These are phyloP conservation scores for Typhlomys cinereus DNA, from an alignment of 2,113 vertebrate genomes.

Conservation along the genomic window DNA sequence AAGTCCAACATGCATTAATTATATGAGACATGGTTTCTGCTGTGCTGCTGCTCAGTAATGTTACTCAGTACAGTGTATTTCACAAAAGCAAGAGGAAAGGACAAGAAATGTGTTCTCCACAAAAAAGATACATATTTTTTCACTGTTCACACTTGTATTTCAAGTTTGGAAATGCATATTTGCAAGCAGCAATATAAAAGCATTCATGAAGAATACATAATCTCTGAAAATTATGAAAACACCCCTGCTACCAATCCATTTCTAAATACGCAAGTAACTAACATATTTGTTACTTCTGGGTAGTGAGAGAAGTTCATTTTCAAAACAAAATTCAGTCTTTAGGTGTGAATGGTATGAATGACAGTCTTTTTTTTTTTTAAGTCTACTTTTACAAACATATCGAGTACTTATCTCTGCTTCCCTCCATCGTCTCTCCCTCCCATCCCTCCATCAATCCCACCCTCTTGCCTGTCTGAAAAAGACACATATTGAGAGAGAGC, in stretches of 20 bases:
- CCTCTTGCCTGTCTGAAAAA: too few relatives aligned
- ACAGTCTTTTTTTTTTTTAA: constrained; percentile 90
- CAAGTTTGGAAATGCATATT: constrained; percentile 97
- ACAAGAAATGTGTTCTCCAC: neutral
- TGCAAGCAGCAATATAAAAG: constrained; percentile 99
- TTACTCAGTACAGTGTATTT: neutral
- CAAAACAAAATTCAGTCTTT: constrained; percentile 98
- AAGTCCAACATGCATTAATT: too few relatives aligned
- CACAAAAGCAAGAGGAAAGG: neutral
- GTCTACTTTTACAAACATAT: too few relatives aligned
- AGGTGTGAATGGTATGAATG: constrained; percentile 96
- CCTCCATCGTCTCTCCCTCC: too few relatives aligned
- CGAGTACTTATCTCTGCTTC: too few relatives aligned
- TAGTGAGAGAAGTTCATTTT: constrained; percentile 99
- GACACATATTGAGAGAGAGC: neutral
- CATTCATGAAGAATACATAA: constrained; percentile 98
- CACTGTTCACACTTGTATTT: constrained; percentile 96
- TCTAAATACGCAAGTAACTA: constrained; percentile 99
- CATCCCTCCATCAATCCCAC: too few relatives aligned
- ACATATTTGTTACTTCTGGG: constrained; percentile 99
- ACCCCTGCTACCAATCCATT: constrained; percentile 98
- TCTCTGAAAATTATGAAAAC: constrained; percentile 98
- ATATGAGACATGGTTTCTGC: too few relatives aligned
- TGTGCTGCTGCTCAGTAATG: too few relatives aligned
- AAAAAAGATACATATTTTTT: too few relatives aligned